Conservation (phyloP, 2,113 vertebrate genomes). For the Caloenas nicobarica region DNA sequence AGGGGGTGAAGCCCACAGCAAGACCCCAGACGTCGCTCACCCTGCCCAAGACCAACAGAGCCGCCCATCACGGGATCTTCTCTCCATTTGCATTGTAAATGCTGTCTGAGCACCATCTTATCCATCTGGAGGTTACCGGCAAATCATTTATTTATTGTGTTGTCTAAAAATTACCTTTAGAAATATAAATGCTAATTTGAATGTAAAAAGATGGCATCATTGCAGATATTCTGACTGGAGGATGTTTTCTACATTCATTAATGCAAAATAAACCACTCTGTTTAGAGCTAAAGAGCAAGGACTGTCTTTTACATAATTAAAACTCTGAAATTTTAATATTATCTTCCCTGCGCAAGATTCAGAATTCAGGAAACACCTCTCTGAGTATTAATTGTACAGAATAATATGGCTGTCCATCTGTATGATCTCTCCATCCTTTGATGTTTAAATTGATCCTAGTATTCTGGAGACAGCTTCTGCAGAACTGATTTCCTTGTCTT, state of each 20-base stretch:
- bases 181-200: constrained; percentile 64
- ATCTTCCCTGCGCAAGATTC: constrained; percentile 55
- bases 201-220: not conserved
- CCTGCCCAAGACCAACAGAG: not conserved
- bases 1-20: not conserved
- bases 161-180: constrained; percentile 40
- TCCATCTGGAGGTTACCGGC: not conserved
- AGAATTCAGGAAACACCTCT: constrained; percentile 44
- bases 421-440: constrained; percentile 67
- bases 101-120: rapidly evolving
- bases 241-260: constrained; percentile 41
- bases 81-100: not conserved
- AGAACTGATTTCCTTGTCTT: constrained; percentile 66
- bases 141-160: not conserved
- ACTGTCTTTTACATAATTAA: constrained; percentile 54
- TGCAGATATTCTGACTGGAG: not conserved
- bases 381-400: constrained; percentile 53
- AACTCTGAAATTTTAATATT: constrained; percentile 53
- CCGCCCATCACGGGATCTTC: not conserved
- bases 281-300: constrained; percentile 42
- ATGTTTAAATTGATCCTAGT: constrained; percentile 54
- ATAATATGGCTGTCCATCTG: constrained; percentile 65
- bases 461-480: constrained; percentile 63
- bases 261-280: constrained; percentile 45
- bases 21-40: not conserved